These are phyloP conservation scores for Chloroclysta siterata DNA, from an alignment of 2,888 invertebrate species.

Conservation along the genomic window DNA sequence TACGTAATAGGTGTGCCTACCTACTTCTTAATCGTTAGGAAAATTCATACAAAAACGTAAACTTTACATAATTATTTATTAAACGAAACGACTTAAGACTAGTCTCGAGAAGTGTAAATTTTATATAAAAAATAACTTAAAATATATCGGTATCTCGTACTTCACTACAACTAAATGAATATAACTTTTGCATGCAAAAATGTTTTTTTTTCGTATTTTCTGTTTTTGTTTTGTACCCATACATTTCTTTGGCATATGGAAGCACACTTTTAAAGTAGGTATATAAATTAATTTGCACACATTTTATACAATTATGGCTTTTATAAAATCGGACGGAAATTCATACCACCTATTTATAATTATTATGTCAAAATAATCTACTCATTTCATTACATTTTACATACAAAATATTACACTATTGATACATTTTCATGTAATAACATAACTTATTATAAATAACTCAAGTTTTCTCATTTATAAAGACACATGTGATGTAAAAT, in stretches of 20 bases:
- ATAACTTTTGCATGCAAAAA: slow-evolving; percentile 69
- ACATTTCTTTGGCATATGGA: slow-evolving; percentile 76
- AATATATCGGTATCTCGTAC: slow-evolving; percentile 36
- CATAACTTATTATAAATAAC: slow-evolving; percentile 4
- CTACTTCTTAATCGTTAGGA: not conserved
- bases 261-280: slow-evolving; percentile 51
- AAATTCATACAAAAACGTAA: slow-evolving; percentile 16
- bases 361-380: slow-evolving; percentile 11
- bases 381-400: slow-evolving; percentile 8
- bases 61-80: slow-evolving; percentile 59
- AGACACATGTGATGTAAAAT: slow-evolving; percentile 31
- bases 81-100: slow-evolving; percentile 79
- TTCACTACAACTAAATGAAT: slow-evolving; percentile 43
- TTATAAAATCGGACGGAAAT: slow-evolving; percentile 61
- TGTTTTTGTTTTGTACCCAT: slow-evolving; percentile 66
- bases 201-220: slow-evolving; percentile 48
- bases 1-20: not conserved
- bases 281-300: slow-evolving; percentile 24
- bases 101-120: slow-evolving; percentile 62
- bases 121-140: slow-evolving; percentile 62
- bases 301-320: slow-evolving; percentile 58
- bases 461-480: slow-evolving; percentile 16
- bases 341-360: slow-evolving; percentile 46
- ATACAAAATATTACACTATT: slow-evolving; percentile 3
- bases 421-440: not conserved